Conservation (phyloP, 2,888 invertebrate species). For the Heliconius aoede region DNA sequence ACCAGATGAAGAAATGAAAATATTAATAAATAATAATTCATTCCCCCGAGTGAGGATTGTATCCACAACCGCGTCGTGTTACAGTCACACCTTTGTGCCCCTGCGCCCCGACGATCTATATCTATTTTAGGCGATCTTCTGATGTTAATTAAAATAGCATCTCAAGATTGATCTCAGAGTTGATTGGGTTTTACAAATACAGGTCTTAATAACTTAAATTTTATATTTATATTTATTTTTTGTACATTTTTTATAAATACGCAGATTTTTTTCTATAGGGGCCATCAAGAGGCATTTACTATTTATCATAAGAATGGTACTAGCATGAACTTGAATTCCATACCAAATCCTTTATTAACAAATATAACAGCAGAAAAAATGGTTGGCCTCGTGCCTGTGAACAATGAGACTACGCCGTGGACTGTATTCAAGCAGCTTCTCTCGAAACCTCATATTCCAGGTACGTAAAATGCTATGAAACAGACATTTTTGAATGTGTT, state of each 20-base stretch:
- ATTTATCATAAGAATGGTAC: slow-evolving; percentile 69
- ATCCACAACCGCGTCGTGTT: too few relatives aligned
- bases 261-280: slow-evolving; percentile 56
- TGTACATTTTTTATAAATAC: not conserved
- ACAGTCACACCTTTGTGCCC: too few relatives aligned
- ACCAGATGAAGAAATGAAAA: too few relatives aligned
- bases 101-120: too few relatives aligned
- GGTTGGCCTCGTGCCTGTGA: slow-evolving; percentile 63
- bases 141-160: too few relatives aligned
- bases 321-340: slow-evolving; percentile 61
- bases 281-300: slow-evolving; percentile 69
- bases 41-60: too few relatives aligned
- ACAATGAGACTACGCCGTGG: slow-evolving; percentile 53
- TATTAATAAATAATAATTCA: too few relatives aligned
- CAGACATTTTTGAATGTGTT: not conserved
- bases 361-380: slow-evolving; percentile 72
- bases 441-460: slow-evolving; percentile 22
- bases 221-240: not conserved
- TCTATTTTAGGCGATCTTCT: too few relatives aligned
- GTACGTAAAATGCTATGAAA: slow-evolving; percentile 4
- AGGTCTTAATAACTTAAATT: not conserved
- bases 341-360: slow-evolving; percentile 65
- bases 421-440: slow-evolving; percentile 35
- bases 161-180: too few relatives aligned
- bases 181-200: not conserved